phyloP scores from a whole-genome alignment of 2,113 vertebrate genomes.

The Sclerurus mexicanus region DNA sequence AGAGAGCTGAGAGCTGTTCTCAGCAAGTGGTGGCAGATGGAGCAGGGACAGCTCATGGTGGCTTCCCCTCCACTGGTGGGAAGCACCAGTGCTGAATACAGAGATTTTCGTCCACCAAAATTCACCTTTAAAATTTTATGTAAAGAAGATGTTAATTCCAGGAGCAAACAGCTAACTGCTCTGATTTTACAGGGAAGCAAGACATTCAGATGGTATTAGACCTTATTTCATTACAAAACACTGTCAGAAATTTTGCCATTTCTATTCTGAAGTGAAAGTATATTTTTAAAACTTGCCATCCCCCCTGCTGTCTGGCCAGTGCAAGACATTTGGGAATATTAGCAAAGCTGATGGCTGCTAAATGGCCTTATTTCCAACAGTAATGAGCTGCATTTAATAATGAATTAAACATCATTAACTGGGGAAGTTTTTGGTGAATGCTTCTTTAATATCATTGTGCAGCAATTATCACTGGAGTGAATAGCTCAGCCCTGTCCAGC shows the following conservation, averaged over 20 bases:
- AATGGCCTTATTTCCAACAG: constrained; percentile 53
- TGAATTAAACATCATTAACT: constrained; percentile 59
- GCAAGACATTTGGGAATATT: neutral
- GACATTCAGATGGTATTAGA: neutral
- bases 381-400: constrained; percentile 67
- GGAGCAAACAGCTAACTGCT: neutral
- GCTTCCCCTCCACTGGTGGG: neutral
- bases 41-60: neutral
- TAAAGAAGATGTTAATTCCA: neutral
- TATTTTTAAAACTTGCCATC: neutral
- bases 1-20: neutral
- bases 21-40: neutral
- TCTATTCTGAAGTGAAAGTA: neutral
- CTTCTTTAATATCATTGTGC: constrained; percentile 46
- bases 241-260: neutral
- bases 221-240: neutral
- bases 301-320: neutral
- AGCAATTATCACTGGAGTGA: constrained; percentile 39
- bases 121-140: neutral
- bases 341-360: constrained; percentile 44
- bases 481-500: constrained; percentile 32
- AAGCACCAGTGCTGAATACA: neutral
- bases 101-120: neutral
- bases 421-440: constrained; percentile 37
- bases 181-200: neutral